phyloP scores from a whole-genome alignment of 2,113 vertebrate genomes.

The Bos indicus region DNA sequence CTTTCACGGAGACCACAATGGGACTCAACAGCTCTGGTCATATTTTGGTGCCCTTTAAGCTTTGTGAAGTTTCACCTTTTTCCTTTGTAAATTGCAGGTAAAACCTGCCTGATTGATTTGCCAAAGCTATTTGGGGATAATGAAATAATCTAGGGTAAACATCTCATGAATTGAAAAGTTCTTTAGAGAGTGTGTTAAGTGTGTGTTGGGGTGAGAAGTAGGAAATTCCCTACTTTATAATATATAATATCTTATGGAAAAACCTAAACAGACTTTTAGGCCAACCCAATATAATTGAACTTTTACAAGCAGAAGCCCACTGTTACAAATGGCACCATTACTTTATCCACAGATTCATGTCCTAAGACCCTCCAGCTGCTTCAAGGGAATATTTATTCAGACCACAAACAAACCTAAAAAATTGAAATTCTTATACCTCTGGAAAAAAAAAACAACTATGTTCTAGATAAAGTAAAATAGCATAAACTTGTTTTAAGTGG shows the following conservation, averaged over 20 bases:
- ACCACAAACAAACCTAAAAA: neutral
- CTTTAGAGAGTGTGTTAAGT: neutral
- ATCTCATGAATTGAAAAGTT: neutral
- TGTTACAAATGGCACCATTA: neutral
- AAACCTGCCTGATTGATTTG: neutral
- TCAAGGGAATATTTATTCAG: neutral
- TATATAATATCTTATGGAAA: neutral
- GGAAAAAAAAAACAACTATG: neutral
- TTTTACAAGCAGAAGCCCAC: neutral
- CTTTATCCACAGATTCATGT: neutral
- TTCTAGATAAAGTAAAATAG: neutral
- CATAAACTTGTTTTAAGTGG: neutral
- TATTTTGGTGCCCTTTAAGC: neutral
- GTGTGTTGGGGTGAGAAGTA: accelerated
- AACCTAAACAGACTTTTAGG: neutral
- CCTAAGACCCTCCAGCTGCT: neutral
- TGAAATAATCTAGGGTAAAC: neutral
- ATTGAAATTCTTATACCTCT: neutral
- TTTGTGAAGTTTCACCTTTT: neutral
- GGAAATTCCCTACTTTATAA: neutral
- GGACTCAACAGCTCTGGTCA: neutral
- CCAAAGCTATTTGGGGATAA: neutral
- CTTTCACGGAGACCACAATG: neutral
- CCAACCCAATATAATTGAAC: neutral
- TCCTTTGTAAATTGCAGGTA: neutral